Percentiles rank a stretch among this genome's conserved stretches.
Evolutionary conservation across 2,888 invertebrate species (phyloP).

Genomic region (Tetragonula carbonaria): DNA sequence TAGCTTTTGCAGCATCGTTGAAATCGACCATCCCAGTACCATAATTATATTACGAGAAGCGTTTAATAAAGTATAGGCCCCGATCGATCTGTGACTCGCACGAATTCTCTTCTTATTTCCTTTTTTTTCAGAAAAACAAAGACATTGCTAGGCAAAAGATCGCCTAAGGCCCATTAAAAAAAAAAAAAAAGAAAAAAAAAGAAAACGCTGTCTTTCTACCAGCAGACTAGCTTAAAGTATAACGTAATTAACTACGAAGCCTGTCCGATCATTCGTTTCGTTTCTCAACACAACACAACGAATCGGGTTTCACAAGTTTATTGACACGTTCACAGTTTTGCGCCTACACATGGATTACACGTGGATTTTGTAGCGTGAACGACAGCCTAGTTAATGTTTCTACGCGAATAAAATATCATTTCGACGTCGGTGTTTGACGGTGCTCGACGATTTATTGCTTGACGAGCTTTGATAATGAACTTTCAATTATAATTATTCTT

Average conservation of each 20-base stretch:
- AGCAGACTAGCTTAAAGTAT: slow-evolving; percentile 49
- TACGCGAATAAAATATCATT: slow-evolving; percentile 42
- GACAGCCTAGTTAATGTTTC: slow-evolving; percentile 42
- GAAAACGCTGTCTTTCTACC: slow-evolving; percentile 18
- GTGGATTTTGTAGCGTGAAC: slow-evolving; percentile 51
- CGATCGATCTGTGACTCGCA: neutral
- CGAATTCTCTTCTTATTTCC: no score
- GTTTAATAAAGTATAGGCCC: slow-evolving; percentile 12
- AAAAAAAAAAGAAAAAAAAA: neutral
- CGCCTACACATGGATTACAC: slow-evolving; percentile 60
- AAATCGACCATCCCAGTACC: slow-evolving; percentile 3
- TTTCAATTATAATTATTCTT: no score
- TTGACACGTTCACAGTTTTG: slow-evolving; percentile 58
- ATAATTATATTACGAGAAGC: slow-evolving; percentile 8
- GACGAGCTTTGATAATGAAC: no score
- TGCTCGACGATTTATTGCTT: neutral
- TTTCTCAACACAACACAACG: slow-evolving; percentile 53
- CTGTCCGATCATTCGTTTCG: slow-evolving; percentile 47
- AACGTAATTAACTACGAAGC: slow-evolving; percentile 58
- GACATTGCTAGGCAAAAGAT: neutral
- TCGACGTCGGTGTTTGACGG: slow-evolving; percentile 3
- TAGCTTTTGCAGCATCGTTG: neutral
- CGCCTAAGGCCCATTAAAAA: neutral
- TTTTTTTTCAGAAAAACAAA: neutral
- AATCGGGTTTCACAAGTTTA: slow-evolving; percentile 55